Base-by-base conservation (phyloP, 2,888 invertebrate genomes). In the Cabera pusaria region DNA sequence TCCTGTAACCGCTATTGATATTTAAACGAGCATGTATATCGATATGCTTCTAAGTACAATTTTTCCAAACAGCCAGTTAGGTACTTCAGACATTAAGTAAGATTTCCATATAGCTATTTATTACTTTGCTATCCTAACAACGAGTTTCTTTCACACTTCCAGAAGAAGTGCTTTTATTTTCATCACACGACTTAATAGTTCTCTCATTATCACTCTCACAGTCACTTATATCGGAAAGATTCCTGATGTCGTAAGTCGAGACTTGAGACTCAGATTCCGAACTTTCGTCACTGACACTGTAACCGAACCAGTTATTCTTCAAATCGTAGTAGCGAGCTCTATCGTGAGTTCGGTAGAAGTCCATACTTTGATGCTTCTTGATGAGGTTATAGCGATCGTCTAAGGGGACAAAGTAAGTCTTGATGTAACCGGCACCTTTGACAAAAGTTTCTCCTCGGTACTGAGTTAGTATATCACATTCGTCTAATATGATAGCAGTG, bases 351-450 rank as follows among this genome's bases (percentile, higher is more conserved):
- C 68, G 69, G 34, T 77, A 81, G 40, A 67, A 83, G 24, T 72
- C 58, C 32, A 57, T 54, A 39, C 77, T 70, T 9, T 73, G 58
- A 21, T 81, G 67, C 44, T 80, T 87, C 49, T 73, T 81, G 34
- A 91, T 79, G 29, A 91, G 73, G 52, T 90, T 86, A 50, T 90
- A 90, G 37, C 91, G 74, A 18, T 92, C 90, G 60, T 93, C 92
- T 6, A 94, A 79, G 6, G 91, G 91, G 4, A 95, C 92, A 59
- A 93, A 94, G 68, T 93, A 95, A 2, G 95, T 95, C 49, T 92
- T 92, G 7, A 94, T 91, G 49, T 90, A 85, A 8, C 90, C 90
- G 40, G 91, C 92, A 0, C 95, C 95, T 79, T 95, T 96, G 0
- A 95, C 94, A 53, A 84, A 91, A 0, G 93, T 94, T 53, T 91